phyloP scores from a whole-genome alignment of 2,888 invertebrate genomes.

The Chelonus formosanus region DNA sequence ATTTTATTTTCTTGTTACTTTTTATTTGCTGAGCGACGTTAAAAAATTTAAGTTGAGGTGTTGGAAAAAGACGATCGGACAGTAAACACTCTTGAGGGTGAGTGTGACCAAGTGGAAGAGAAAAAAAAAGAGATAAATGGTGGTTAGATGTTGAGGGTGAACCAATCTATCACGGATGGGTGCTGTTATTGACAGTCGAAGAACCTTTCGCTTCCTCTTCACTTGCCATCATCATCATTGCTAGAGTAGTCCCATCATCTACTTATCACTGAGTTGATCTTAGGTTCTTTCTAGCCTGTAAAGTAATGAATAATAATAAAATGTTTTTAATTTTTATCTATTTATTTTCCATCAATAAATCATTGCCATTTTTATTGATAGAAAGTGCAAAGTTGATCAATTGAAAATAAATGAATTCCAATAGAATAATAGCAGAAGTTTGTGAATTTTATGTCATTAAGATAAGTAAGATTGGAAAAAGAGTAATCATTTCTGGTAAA shows the following conservation, averaged over 20 bases:
- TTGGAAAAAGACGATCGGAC: conserved; percentile 35
- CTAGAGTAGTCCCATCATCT: conserved; percentile 16
- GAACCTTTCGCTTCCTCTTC: conserved; percentile 45
- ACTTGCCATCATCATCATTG: conserved; percentile 21
- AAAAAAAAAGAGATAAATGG: conserved; percentile 63
- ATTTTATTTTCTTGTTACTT: not conserved
- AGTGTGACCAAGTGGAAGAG: conserved; percentile 46
- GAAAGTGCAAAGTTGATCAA: no score
- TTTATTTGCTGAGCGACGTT: conserved; percentile 14
- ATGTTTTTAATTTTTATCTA: no score
- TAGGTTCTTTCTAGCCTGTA: not conserved
- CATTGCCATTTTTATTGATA: no score
- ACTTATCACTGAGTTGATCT: conserved; percentile 3
- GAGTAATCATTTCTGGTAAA: no score
- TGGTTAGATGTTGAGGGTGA: conserved; percentile 58
- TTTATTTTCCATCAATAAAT: not conserved
- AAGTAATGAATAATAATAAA: not conserved
- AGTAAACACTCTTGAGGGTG: conserved; percentile 57
- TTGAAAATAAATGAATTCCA: no score
- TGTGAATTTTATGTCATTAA: no score
- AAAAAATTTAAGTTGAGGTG: conserved; percentile 23
- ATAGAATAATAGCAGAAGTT: no score
- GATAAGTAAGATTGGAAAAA: no score
- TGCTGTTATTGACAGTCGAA: conserved; percentile 61
- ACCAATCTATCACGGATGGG: conserved; percentile 60